Percentiles rank a stretch among this genome's conserved stretches.
phyloP scores from a whole-genome alignment of 2,797 vertebrate species.

The Phrynocephalus vlangalii region DNA sequence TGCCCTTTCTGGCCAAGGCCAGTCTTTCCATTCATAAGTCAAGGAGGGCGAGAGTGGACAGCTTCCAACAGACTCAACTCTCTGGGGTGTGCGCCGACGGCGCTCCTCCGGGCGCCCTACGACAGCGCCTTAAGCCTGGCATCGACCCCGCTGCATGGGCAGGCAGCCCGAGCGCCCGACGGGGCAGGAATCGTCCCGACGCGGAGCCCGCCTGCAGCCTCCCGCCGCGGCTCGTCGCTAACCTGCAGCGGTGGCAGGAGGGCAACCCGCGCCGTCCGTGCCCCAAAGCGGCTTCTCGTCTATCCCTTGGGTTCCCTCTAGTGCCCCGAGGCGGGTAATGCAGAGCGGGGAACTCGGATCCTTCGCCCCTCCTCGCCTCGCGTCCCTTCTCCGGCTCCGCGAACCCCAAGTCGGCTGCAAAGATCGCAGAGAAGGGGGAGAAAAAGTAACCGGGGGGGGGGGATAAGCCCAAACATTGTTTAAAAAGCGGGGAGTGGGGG shows the following conservation, averaged over 20 bases:
- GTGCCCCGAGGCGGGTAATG: background rate
- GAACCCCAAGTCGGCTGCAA: background rate
- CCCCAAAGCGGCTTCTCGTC: background rate
- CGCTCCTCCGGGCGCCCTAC: no score
- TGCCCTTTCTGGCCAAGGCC: background rate
- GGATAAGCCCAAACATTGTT: background rate
- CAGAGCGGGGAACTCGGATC: background rate
- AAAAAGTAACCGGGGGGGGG: no score
- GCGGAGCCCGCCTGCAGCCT: no score
- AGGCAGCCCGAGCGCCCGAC: background rate
- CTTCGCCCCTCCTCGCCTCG: background rate
- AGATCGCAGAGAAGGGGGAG: background rate
- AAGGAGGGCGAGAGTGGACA: background rate
- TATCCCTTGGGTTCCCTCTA: slow-evolving; percentile 44
- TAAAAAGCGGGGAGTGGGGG: background rate
- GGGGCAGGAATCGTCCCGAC: no score
- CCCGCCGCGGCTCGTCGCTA: background rate
- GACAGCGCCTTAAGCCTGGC: no score
- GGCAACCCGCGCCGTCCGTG: background rate
- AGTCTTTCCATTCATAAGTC: background rate
- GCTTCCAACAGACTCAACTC: background rate
- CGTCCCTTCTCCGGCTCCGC: background rate
- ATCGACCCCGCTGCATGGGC: no score
- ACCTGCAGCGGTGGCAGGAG: background rate
- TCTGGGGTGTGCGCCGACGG: background rate